Percentiles rank a stretch among this genome's conserved stretches.
phyloP scores from a whole-genome alignment of 2,888 invertebrate species.

The Plutella xylostella region DNA sequence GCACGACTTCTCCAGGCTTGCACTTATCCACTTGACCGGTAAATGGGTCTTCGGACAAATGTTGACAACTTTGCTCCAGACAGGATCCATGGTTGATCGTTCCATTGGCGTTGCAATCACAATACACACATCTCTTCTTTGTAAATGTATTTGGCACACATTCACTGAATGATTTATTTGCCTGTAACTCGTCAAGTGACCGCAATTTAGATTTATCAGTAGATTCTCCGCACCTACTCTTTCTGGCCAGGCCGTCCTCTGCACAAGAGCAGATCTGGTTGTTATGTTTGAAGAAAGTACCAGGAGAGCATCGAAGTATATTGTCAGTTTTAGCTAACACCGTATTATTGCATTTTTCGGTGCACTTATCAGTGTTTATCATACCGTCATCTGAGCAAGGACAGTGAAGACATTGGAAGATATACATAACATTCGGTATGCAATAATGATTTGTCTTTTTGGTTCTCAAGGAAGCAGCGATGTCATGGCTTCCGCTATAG shows the following conservation, averaged over 20 bases:
- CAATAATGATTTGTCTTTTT: slow-evolving; percentile 31
- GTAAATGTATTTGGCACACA: slow-evolving; percentile 33
- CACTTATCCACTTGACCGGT: slow-evolving; percentile 28
- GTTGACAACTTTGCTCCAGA: slow-evolving; percentile 39
- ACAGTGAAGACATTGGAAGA: slow-evolving; percentile 49
- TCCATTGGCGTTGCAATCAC: slow-evolving; percentile 38
- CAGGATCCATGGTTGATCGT: slow-evolving; percentile 37
- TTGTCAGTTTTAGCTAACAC: too few relatives aligned
- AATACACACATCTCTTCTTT: slow-evolving; percentile 42
- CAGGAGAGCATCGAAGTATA: too few relatives aligned
- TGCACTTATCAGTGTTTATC: slow-evolving; percentile 40
- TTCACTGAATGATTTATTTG: too few relatives aligned
- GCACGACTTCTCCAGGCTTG: slow-evolving; percentile 40
- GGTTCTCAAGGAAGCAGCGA: slow-evolving; percentile 17
- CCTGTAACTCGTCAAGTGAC: too few relatives aligned
- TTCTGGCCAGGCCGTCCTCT: slow-evolving; percentile 22
- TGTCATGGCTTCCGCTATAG: slow-evolving; percentile 16
- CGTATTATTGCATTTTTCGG: slow-evolving; percentile 36
- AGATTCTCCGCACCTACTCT: slow-evolving; percentile 34
- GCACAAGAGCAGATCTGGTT: not conserved
- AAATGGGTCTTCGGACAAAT: slow-evolving; percentile 25
- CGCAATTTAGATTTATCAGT: too few relatives aligned
- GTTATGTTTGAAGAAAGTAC: too few relatives aligned
- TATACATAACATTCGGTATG: slow-evolving; percentile 50
- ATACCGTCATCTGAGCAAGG: slow-evolving; percentile 42